These are phyloP conservation scores for Luperina nickerlii DNA, from an alignment of 2,888 invertebrate species.

Conservation along the genomic window DNA sequence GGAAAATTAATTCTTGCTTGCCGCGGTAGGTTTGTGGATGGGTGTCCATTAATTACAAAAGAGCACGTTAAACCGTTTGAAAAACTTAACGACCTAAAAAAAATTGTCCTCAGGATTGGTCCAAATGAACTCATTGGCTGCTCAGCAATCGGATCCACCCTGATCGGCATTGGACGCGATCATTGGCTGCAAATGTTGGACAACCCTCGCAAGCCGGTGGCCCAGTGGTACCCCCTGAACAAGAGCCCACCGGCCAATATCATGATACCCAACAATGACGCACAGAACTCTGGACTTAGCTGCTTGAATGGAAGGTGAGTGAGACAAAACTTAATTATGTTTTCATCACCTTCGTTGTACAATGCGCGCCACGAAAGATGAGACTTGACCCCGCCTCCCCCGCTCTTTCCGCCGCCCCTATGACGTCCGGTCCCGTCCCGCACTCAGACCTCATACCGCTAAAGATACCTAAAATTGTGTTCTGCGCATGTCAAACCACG, in stretches of 20 bases:
- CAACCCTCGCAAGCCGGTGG: conserved; percentile 95
- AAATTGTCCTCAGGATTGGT: conserved; percentile 92
- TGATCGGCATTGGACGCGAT: conserved; percentile 94
- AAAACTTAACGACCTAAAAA: not conserved
- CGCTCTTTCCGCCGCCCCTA: too few species aligned
- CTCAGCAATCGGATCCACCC: conserved; percentile 94
- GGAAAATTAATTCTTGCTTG: not conserved
- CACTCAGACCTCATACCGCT: too few species aligned
- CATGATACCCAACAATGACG: conserved; percentile 88
- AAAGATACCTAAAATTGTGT: too few species aligned
- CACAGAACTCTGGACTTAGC: conserved; percentile 91
- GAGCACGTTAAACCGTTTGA: not conserved
- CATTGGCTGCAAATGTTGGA: conserved; percentile 96
- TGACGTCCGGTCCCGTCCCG: too few species aligned
- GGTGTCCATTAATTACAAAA: not conserved
- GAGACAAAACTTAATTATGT: not conserved
- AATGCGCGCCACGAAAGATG: too few species aligned
- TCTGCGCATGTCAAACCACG: too few species aligned
- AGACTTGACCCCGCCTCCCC: too few species aligned
- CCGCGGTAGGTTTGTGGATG: not conserved
- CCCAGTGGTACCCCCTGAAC: conserved; percentile 95
- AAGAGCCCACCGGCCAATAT: conserved; percentile 93
- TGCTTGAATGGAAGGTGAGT: conserved; percentile 93
- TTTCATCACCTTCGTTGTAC: not conserved
- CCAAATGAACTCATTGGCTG: conserved; percentile 96